These are phyloP conservation scores for Platypus cylindrus DNA, from an alignment of 2,888 invertebrate species.

Conservation along the genomic window DNA sequence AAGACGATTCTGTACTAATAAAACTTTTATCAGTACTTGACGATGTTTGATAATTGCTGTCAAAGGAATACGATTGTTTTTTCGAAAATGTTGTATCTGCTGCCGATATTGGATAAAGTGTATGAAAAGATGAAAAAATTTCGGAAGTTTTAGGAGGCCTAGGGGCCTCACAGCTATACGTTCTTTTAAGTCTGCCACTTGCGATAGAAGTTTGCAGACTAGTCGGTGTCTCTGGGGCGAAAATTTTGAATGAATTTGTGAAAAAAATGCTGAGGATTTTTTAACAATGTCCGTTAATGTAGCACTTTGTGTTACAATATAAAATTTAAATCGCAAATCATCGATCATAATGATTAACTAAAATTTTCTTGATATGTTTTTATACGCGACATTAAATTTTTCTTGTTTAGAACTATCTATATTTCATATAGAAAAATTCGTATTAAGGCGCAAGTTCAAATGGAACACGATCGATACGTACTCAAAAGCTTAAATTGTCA, in stretches of 20 bases:
- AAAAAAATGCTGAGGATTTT: conserved; percentile 20
- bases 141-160: conserved; percentile 16
- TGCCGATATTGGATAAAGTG: conserved; percentile 21
- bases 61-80: conserved; percentile 22
- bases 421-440: conserved; percentile 4
- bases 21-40: conserved; percentile 16
- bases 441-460: conserved; percentile 3
- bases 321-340: conserved; percentile 23
- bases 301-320: conserved; percentile 23
- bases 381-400: conserved; percentile 30
- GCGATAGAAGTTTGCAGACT: conserved; percentile 24
- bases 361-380: conserved; percentile 27
- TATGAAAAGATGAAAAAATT: conserved; percentile 23
- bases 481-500: too few species aligned
- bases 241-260: conserved; percentile 28
- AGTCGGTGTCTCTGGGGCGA: conserved; percentile 33
- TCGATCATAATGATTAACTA: conserved; percentile 32
- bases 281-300: conserved; percentile 12
- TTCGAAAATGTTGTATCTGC: conserved; percentile 18
- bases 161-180: conserved; percentile 22
- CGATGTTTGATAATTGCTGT: conserved; percentile 19
- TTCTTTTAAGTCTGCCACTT: conserved; percentile 22
- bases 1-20: conserved; percentile 15
- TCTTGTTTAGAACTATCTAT: conserved; percentile 16
- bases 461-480: conserved; percentile 9